phyloP scores from a whole-genome alignment of 2,797 vertebrate genomes.

The Tokudaia muenninki region DNA sequence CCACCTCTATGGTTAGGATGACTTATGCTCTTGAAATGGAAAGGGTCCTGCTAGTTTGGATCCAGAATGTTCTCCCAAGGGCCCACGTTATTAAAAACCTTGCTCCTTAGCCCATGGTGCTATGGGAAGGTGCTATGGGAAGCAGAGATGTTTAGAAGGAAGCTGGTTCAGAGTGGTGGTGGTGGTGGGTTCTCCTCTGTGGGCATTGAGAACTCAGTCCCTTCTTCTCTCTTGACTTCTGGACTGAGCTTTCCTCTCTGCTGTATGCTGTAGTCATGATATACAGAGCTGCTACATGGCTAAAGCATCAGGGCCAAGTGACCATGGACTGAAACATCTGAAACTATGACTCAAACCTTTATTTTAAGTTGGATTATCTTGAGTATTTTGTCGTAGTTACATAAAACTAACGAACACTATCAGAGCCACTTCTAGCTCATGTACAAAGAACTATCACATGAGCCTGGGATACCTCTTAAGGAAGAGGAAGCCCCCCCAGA shows the following conservation, averaged over 20 bases:
- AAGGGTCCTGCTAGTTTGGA: not conserved
- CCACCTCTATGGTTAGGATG: not conserved
- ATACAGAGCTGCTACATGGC: not conserved
- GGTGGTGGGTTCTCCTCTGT: not conserved
- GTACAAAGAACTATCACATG: not conserved
- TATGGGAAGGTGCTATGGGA: not conserved
- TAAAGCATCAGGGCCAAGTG: not conserved
- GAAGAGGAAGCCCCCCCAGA: not conserved
- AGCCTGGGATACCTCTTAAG: not conserved
- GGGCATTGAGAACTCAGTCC: not conserved
- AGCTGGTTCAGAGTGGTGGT: not conserved
- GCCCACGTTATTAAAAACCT: not conserved
- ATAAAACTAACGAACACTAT: not conserved
- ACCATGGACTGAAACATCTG: not conserved
- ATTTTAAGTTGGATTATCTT: not conserved
- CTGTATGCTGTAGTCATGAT: not conserved
- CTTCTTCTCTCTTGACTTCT: not conserved
- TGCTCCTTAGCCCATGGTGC: not conserved
- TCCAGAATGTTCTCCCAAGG: not conserved
- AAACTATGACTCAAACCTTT: not conserved
- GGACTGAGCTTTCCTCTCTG: not conserved
- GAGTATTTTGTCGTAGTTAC: not conserved
- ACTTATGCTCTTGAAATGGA: not conserved
- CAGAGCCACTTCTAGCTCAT: not conserved
- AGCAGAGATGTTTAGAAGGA: not conserved